A percentile compares a stretch with the other conserved stretches of the same genome.
These are phyloP conservation scores for Pomacea canaliculata DNA, from an alignment of 2,888 invertebrate genomes.

Conservation along the genomic window DNA sequence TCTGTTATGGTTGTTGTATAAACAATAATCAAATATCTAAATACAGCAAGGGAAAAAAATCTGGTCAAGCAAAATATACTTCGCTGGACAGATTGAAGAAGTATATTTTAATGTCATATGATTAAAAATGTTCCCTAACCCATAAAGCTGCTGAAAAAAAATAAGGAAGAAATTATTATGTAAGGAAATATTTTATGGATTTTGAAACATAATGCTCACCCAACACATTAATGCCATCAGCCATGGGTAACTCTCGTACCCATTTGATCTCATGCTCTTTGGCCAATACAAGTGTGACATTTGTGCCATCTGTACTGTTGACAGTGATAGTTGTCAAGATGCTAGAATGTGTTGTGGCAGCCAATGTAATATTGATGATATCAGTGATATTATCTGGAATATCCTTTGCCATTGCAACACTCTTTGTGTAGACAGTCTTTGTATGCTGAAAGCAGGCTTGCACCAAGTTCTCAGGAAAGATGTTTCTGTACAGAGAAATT, in stretches of 20 bases:
- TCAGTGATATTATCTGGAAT: slow-evolving; percentile 28
- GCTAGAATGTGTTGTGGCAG: slow-evolving; percentile 33
- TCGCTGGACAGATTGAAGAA: too few species aligned
- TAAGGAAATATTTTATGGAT: too few species aligned
- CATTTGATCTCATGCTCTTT: slow-evolving; percentile 40
- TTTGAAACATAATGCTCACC: slow-evolving; percentile 65
- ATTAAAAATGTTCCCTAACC: too few species aligned
- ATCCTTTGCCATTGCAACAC: slow-evolving; percentile 23
- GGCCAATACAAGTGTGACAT: slow-evolving; percentile 39
- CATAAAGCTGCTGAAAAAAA: too few species aligned
- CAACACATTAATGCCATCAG: slow-evolving; percentile 78
- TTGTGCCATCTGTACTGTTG: slow-evolving; percentile 34
- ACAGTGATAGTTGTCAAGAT: slow-evolving; percentile 32
- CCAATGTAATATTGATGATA: slow-evolving; percentile 35
- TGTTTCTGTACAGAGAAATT: slow-evolving; percentile 29
- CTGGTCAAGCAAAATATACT: too few species aligned
- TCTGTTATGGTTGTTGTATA: too few species aligned
- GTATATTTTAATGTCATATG: too few species aligned
- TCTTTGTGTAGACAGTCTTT: slow-evolving; percentile 71
- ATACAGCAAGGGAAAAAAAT: too few species aligned
- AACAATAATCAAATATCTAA: too few species aligned
- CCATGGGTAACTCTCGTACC: slow-evolving; percentile 43
- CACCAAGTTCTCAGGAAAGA: slow-evolving; percentile 77
- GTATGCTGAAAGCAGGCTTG: slow-evolving; percentile 76
- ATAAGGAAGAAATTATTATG: too few species aligned